Base-by-base conservation (phyloP, 2,888 invertebrate species). In the Lithosia quadra region DNA sequence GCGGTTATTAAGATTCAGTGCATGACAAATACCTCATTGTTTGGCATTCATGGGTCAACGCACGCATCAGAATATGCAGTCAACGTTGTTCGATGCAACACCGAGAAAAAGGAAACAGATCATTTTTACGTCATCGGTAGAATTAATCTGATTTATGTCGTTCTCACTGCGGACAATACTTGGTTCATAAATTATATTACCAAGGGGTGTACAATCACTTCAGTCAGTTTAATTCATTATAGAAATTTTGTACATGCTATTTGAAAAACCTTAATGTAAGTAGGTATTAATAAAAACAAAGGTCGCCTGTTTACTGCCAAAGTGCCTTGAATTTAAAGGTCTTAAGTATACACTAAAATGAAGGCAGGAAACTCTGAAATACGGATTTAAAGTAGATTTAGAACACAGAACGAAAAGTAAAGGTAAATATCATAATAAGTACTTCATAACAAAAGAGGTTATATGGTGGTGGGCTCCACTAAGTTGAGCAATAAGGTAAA, bases 11-110 rank as follows among this genome's bases (percentile, higher is more conserved):
- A 87, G 87, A 89, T 88, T 90, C 87, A 89, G 86, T 84, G 84
- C 84, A 88, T 89, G 89, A 90, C 88, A 90, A 89, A 88, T 86
- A 84, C 88, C 82, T 86, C 81, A 88, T 88, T 88, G 86, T 89
- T 83, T 87, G 89, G 86, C 87, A 91, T 88, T 88, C 82, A 88
- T 84, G 89, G 93, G 91, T 93, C 92, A 92, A 91, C 79, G 93
- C 79, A 85, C 92, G 88, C 87, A 85, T 81, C 88, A 86, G 80
- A 81, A n/a, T n/a, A n/a, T 79, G 79, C 79, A 83, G 82, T 82
- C 83, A 82, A 75, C 79, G 81, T 81, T 81, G 79, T 81, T 85
- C 86, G 86, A 88, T 88, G 89, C 91, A 91, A 91, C 91, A 91
- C 79, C 88, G 88, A 84, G 79, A 82, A 86, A 86, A 83, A 79